Evolutionary conservation across 2,113 vertebrate genomes (phyloP).

Genomic region (Alaudala cheleensis): DNA sequence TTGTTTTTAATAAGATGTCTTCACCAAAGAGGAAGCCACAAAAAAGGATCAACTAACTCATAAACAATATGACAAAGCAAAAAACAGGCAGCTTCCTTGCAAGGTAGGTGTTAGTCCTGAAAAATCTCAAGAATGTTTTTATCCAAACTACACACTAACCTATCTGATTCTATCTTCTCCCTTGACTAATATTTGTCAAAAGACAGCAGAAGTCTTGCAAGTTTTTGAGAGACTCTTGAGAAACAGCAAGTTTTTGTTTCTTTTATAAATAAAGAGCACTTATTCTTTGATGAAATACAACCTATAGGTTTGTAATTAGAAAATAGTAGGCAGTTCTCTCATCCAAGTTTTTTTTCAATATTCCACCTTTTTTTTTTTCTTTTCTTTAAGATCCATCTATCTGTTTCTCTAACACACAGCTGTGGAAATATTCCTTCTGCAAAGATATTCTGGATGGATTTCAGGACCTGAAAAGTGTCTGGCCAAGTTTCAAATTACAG

Average conservation of each 20-base stretch:
- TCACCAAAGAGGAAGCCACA: neutral
- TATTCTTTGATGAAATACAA: neutral
- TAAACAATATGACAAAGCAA: neutral
- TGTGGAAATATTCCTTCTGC: neutral
- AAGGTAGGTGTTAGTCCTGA: neutral
- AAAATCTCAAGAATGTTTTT: neutral
- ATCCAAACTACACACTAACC: neutral
- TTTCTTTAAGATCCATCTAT: neutral
- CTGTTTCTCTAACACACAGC: neutral
- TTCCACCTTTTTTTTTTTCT: too few relatives aligned
- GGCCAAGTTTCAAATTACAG: neutral
- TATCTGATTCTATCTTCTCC: neutral
- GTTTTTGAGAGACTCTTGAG: too few relatives aligned
- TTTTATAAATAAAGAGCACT: neutral
- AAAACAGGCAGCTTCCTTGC: neutral
- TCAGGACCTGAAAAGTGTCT: neutral
- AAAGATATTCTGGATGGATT: neutral
- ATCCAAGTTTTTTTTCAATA: neutral
- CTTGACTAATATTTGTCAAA: neutral
- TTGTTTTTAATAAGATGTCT: neutral
- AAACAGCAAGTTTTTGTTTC: neutral
- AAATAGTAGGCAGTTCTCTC: neutral
- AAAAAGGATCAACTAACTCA: neutral
- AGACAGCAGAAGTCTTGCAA: neutral
- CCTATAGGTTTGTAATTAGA: rapidly evolving